A percentile compares a stretch with the other conserved stretches of the same genome.
Evolutionary conservation across 2,113 vertebrate species (phyloP).

Genomic region (Pachyramphus minor): DNA sequence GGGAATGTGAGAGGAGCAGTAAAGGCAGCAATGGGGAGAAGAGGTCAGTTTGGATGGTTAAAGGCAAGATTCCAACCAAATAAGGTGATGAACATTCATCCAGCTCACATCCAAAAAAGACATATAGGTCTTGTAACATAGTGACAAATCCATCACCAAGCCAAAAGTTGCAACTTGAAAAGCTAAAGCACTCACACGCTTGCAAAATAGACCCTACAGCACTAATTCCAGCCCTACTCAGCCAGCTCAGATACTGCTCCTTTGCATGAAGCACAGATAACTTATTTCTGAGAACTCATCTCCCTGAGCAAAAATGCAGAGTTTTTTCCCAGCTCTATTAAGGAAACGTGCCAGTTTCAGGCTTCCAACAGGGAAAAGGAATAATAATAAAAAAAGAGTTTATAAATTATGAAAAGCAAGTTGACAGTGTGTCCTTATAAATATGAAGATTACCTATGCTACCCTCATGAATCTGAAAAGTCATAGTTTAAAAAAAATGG

Average conservation of each 20-base stretch:
- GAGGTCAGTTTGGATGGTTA: neutral
- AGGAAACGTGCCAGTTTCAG: slow-evolving; percentile 43
- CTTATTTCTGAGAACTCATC: slow-evolving; percentile 37
- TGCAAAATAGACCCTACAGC: slow-evolving; percentile 23
- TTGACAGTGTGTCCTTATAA: slow-evolving; percentile 72
- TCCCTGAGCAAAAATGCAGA: slow-evolving; percentile 21
- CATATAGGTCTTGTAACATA: neutral
- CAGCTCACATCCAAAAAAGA: neutral
- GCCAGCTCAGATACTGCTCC: neutral
- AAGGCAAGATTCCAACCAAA: neutral
- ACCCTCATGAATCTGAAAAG: slow-evolving; percentile 65
- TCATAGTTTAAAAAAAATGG: slow-evolving; percentile 49
- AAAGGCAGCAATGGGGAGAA: neutral
- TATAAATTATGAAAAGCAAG: slow-evolving; percentile 73
- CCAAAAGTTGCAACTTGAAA: slow-evolving; percentile 28
- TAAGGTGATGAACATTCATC: neutral
- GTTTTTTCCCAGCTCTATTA: slow-evolving; percentile 28
- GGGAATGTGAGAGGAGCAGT: neutral
- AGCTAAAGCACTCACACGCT: neutral
- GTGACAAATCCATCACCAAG: neutral
- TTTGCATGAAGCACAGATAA: neutral
- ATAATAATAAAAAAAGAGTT: slow-evolving; percentile 34
- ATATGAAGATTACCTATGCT: slow-evolving; percentile 68
- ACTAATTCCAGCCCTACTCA: neutral
- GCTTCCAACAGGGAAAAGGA: slow-evolving; percentile 42